Conservation (phyloP, 2,113 vertebrate species). For the Junco hyemalis region DNA sequence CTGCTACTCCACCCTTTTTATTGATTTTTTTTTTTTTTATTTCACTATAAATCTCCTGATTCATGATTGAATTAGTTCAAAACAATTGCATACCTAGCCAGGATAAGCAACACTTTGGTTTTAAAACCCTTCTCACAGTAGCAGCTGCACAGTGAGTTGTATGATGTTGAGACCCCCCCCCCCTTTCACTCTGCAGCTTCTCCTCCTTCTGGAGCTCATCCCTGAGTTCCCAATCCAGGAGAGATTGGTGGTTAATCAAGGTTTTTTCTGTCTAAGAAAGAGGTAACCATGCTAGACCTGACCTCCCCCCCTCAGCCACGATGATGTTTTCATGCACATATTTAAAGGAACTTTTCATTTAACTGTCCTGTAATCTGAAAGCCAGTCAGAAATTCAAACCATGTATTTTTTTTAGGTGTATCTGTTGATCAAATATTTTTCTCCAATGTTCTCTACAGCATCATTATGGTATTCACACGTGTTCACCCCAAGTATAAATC, state of each 20-base stretch:
- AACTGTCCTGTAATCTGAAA: not conserved
- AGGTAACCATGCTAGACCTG: not conserved
- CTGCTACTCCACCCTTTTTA: constrained; percentile 19
- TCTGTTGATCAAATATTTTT: constrained; percentile 38
- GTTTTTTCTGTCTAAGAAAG: not conserved
- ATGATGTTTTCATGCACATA: not conserved
- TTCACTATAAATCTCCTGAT: constrained; percentile 26
- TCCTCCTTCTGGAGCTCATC: not conserved
- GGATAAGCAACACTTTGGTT: not conserved
- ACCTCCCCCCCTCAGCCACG: not conserved
- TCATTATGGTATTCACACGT: not conserved
- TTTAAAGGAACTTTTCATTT: not conserved
- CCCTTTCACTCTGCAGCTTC: not conserved
- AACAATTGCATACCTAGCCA: constrained; percentile 1
- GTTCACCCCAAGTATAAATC: constrained; percentile 53
- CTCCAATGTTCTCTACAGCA: not conserved
- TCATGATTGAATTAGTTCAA: constrained; percentile 25
- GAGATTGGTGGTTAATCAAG: not conserved
- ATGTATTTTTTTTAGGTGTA: not conserved
- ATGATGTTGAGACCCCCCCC: not conserved
- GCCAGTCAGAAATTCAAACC: not conserved
- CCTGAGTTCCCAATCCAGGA: not conserved
- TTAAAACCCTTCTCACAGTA: not conserved
- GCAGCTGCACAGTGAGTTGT: not conserved
- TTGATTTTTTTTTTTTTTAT: not conserved